Base-by-base conservation (phyloP, 2,113 vertebrate genomes). In the Chaetops frenatus region DNA sequence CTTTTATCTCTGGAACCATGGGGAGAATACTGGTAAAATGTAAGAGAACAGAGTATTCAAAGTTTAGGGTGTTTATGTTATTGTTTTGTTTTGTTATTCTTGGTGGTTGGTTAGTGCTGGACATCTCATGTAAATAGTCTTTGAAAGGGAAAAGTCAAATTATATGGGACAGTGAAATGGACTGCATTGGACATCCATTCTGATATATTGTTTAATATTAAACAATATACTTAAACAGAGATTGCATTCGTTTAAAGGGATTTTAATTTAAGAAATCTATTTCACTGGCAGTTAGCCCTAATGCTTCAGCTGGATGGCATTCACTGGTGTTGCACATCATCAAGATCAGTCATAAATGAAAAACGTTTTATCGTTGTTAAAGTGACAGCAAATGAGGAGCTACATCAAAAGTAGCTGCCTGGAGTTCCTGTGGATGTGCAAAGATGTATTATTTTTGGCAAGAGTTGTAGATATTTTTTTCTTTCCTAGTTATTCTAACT, bases 241-340 rank as follows among this genome's bases (percentile, higher is more conserved):
- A 93, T 94, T 86, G 76, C 35, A n/a, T 73, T 95, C 12, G 3
- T 93, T 78, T 86, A 81, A 91, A 83, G 60, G 28, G 79, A 23
- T 93, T 95, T 96, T 92, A 95, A 94, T 96, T 95, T 92, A 64
- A 90, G 64, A 74, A 88, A 71, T 83, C 40, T 74, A 12, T 90
- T 90, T 93, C 29, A 27, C 62, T 90, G 95, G 86, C 91, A 91
- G 58, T 57, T 33, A 62, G 90, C 90, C 93, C 69, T 90, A 88
- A 92, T 93, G 90, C 69, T 70, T 92, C 56, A 90, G 22, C 56
- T 92, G 79, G 79, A 88, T 92, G 48, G 31, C 53, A 20, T 95
- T 91, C 35, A n/a, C 31, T 94, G 51, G 48, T 88, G 64, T 88
- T 90, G 31, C 67, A 51, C 24, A n/a, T 54, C 27, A 35, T 69